Evolutionary conservation across 2,888 invertebrate genomes (phyloP).

Genomic region (Drosophila nigritarsus): DNA sequence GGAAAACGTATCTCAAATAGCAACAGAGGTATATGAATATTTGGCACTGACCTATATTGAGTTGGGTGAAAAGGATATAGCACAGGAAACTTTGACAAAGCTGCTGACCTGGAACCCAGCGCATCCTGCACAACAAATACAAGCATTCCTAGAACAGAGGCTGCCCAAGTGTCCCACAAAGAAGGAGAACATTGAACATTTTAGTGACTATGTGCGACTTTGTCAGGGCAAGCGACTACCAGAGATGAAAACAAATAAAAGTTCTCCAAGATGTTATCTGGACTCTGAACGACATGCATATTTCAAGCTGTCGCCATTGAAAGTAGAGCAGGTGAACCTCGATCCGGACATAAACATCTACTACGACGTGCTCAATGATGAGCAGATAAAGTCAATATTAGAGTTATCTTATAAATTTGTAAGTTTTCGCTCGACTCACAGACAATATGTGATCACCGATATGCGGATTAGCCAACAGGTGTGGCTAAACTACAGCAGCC

Average conservation of each 20-base stretch:
- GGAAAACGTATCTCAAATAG: not conserved
- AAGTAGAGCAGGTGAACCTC: conserved; percentile 81
- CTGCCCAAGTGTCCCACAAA: conserved; percentile 2
- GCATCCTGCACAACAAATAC: conserved; percentile 36
- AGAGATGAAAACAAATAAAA: not conserved
- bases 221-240: conserved; percentile 62
- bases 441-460: not conserved
- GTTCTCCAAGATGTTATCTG: conserved; percentile 50
- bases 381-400: conserved; percentile 89
- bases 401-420: conserved; percentile 11
- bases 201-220: conserved; percentile 52
- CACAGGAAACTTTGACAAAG: conserved; percentile 36
- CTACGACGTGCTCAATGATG: conserved; percentile 93
- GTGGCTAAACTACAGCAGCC: conserved; percentile 55
- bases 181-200: not conserved
- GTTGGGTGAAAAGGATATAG: conserved; percentile 53
- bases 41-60: conserved; percentile 59
- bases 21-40: conserved; percentile 65
- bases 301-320: conserved; percentile 91
- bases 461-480: conserved; percentile 46
- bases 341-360: conserved; percentile 93
- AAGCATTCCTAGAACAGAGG: conserved; percentile 37
- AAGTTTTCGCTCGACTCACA: conserved; percentile 54
- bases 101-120: conserved; percentile 35
- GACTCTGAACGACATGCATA: conserved; percentile 86